Conservation (phyloP, 2,113 vertebrate species). For the Furnarius figulus region DNA sequence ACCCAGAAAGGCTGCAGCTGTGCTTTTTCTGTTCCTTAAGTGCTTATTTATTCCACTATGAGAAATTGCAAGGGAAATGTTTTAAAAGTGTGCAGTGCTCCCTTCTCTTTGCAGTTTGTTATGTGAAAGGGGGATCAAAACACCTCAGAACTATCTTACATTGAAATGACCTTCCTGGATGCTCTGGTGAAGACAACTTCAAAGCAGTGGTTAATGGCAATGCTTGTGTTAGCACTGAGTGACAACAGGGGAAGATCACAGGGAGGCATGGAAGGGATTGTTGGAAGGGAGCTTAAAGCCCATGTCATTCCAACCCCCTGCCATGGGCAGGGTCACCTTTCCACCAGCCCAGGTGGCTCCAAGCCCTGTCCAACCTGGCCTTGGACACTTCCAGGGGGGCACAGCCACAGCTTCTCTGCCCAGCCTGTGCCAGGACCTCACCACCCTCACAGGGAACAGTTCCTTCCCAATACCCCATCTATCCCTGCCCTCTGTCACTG, state of each 20-base stretch:
- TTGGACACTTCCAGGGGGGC: background rate
- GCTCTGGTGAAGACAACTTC: background rate
- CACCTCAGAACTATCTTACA: background rate
- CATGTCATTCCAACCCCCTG: background rate
- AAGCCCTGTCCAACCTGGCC: fast-evolving
- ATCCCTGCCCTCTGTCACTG: background rate
- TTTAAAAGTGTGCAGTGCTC: background rate
- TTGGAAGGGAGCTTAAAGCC: background rate
- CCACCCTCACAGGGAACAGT: background rate
- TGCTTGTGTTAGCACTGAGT: background rate
- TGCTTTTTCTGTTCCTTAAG: background rate
- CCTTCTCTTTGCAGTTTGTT: background rate
- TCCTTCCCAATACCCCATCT: background rate
- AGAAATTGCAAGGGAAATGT: background rate
- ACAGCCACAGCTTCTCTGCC: background rate
- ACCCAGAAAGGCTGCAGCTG: background rate
- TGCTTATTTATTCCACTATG: background rate
- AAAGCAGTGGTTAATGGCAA: background rate
- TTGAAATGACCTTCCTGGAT: background rate
- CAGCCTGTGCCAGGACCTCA: fast-evolving
- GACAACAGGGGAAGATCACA: background rate
- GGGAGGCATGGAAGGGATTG: background rate
- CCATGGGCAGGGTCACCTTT: background rate
- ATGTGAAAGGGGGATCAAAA: fast-evolving
- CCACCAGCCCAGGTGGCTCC: fast-evolving